Evolutionary conservation across 2,797 vertebrate genomes (phyloP), one percentile per base, ranked within the genome.

Genomic region (Acipenser ruthenus): DNA sequence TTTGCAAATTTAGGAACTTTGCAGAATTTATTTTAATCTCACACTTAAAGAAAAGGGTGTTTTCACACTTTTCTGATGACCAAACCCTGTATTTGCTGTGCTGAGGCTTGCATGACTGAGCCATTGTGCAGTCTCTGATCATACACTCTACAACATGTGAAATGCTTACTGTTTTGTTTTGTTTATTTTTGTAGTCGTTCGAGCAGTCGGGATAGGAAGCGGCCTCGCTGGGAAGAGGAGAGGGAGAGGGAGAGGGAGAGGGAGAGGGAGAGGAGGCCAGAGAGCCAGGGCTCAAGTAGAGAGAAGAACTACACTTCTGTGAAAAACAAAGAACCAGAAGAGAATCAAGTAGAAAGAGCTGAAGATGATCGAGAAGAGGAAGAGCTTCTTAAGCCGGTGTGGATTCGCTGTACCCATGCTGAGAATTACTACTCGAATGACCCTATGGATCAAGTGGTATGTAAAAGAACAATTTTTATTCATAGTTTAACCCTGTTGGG

Each of bases 381-480:
- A 0, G 93, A 95, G 66, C 80, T 93, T 37, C 88, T 96, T 52
- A 98, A 97, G 68, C 94, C 95, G 0, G 94, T 95, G 62, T 99
- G 96, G 96, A 92, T 98, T 78, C 95, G 96, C 56, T 99, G 96
- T 73, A 98, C 96, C 3, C 95, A 98, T 60, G 93, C 95, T 0
- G 97, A 99, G 81, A 98, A 78, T 84, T 96, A 92, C 85, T 99
- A 94, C 80, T 98, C 96, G 70, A 97, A 88, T 3, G 97, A 99
- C 75, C 97, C 95, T 69, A 98, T 99, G 96, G 97, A 99, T 84
- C 97, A 99, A 93, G 95, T 98, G 94, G 97, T 98, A 92, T 69
- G 87, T 86, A 56, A 6, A 23, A 8, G 10, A 63, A 13, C 11
- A 23, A 58, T 51, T 61, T 3, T 7, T 48, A 53, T 51, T 7